Percentiles rank a stretch among this genome's conserved stretches.
These are phyloP conservation scores for Chromobotia macracanthus DNA, from an alignment of 2,797 vertebrate species.

Conservation along the genomic window DNA sequence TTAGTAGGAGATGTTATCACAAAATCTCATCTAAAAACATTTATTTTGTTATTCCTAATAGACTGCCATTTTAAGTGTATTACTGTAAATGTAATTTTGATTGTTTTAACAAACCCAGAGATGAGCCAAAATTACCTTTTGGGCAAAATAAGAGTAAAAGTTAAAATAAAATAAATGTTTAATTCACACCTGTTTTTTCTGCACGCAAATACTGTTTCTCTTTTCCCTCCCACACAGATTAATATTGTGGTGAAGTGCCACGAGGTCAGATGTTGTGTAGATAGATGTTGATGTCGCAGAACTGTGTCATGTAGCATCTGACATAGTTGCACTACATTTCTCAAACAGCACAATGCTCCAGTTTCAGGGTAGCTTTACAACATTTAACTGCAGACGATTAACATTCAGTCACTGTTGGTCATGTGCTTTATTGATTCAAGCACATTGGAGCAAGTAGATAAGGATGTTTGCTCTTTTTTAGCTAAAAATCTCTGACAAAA, in stretches of 20 bases:
- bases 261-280: constrained; percentile 22
- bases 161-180: neutral
- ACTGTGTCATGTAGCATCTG: neutral
- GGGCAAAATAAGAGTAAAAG: neutral
- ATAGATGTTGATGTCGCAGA: constrained; percentile 3
- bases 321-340: neutral
- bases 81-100: neutral
- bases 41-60: too few relatives aligned
- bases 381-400: neutral
- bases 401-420: neutral
- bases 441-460: neutral
- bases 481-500: neutral
- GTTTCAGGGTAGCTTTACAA: neutral
- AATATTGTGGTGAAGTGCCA: constrained; percentile 4
- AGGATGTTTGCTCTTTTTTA: neutral
- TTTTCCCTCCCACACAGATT: neutral
- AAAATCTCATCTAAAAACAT: too few relatives aligned
- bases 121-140: neutral
- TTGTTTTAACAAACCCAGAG: neutral
- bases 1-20: neutral
- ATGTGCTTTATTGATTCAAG: neutral
- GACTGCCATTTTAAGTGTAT: neutral
- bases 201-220: neutral
- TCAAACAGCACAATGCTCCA: neutral
- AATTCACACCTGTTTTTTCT: neutral